Percentiles rank a stretch among this genome's conserved stretches.
Conservation (phyloP, 2,888 invertebrate genomes). For the Tetragonula carbonaria region DNA sequence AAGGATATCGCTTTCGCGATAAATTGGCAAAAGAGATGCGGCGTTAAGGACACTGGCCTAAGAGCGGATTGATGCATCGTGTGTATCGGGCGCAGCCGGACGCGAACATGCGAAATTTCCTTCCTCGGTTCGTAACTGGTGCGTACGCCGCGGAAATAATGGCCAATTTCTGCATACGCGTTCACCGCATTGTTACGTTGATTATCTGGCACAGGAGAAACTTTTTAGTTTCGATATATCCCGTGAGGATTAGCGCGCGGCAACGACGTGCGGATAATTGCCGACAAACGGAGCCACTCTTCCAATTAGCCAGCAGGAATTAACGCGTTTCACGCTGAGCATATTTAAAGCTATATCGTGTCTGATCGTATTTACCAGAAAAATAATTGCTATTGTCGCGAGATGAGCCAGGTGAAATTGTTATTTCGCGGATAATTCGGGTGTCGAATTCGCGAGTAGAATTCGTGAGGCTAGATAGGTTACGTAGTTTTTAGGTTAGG, state of each 20-base stretch:
- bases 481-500: no score
- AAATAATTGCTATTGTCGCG: constrained; percentile 17
- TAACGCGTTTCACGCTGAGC: constrained; percentile 12
- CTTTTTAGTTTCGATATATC: constrained; percentile 28
- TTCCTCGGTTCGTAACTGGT: constrained; percentile 50
- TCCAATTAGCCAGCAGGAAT: background rate
- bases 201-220: constrained; percentile 41
- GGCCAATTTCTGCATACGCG: constrained; percentile 44
- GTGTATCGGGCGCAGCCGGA: constrained; percentile 55
- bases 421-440: background rate
- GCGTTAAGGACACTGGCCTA: background rate
- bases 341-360: constrained; percentile 6
- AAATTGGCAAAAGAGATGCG: constrained; percentile 11
- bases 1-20: constrained; percentile 11
- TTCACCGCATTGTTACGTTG: constrained; percentile 28
- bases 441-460: background rate
- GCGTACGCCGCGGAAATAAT: constrained; percentile 50
- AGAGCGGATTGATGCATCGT: constrained; percentile 23
- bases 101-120: constrained; percentile 47
- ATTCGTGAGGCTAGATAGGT: no score
- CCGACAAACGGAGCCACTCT: constrained; percentile 3
- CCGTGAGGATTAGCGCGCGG: background rate
- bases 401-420: constrained; percentile 11
- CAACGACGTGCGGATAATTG: constrained; percentile 10
- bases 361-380: background rate